Percentiles rank a stretch among this genome's conserved stretches.
These are phyloP conservation scores for Chrysolina oricalcia DNA, from an alignment of 2,888 invertebrate species.

Conservation along the genomic window DNA sequence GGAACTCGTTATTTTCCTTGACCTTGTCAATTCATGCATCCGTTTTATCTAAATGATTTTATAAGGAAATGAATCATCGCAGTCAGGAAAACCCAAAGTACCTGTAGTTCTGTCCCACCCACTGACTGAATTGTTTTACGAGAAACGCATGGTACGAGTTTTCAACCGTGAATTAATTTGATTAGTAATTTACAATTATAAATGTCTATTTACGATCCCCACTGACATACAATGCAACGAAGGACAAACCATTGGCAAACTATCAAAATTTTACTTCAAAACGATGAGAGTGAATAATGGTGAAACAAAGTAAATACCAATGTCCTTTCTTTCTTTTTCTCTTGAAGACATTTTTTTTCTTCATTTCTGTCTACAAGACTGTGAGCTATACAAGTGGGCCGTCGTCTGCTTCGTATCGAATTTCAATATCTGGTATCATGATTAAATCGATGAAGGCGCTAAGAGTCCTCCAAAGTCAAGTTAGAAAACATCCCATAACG, in stretches of 20 bases:
- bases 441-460: too few relatives aligned
- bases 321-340: background rate
- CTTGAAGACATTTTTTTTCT: background rate
- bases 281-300: background rate
- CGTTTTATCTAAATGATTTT: too few relatives aligned
- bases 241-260: conserved; percentile 21
- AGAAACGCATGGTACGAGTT: background rate
- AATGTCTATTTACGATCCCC: conserved; percentile 25
- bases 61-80: too few relatives aligned
- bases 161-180: background rate
- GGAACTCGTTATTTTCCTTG: too few relatives aligned
- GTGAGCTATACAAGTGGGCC: too few relatives aligned
- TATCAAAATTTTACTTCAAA: conserved; percentile 1
- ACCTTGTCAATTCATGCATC: too few relatives aligned
- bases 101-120: background rate
- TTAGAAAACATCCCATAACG: too few relatives aligned
- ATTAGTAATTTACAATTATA: conserved; percentile 21
- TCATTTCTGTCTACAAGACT: background rate
- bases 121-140: background rate
- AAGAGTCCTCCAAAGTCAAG: too few relatives aligned
- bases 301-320: background rate
- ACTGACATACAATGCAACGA: conserved; percentile 1
- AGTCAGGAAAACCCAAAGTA: background rate
- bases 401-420: too few relatives aligned
- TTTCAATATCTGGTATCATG: too few relatives aligned